phyloP scores from a whole-genome alignment of 2,888 invertebrate species.

The Carabus problematicus region DNA sequence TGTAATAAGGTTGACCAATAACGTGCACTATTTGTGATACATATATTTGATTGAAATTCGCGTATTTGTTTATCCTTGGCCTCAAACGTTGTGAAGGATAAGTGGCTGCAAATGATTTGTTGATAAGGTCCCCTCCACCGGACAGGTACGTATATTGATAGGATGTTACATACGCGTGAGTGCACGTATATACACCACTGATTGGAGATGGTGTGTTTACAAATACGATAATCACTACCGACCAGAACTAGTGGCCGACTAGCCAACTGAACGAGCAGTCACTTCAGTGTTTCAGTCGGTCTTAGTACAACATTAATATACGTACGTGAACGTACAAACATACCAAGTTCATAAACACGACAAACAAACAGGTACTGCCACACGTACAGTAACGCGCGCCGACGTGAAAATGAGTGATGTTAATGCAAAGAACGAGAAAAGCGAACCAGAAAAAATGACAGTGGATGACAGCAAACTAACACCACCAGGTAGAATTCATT shows the following conservation, averaged over 20 bases:
- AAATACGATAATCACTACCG: constrained; percentile 6
- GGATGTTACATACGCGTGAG: not conserved
- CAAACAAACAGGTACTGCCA: too few relatives aligned
- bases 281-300: too few relatives aligned
- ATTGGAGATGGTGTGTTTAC: constrained; percentile 6
- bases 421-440: not conserved
- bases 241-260: too few relatives aligned
- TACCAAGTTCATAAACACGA: too few relatives aligned
- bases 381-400: too few relatives aligned
- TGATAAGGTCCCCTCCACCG: constrained; percentile 10
- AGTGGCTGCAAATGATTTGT: constrained; percentile 1
- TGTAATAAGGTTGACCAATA: too few relatives aligned
- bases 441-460: constrained; percentile 4
- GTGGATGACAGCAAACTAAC: constrained; percentile 3
- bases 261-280: too few relatives aligned
- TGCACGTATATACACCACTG: constrained; percentile 3
- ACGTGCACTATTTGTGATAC: too few relatives aligned
- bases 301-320: too few relatives aligned
- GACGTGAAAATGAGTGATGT: constrained; percentile 8
- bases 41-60: too few relatives aligned
- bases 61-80: constrained; percentile 4
- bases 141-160: too few relatives aligned
- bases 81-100: constrained; percentile 12
- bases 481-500: not conserved
- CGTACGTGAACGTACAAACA: too few relatives aligned